Evolutionary conservation across 1,140 invertebrate species (phyloP).

Genomic region (Pachypsylla venusta): DNA sequence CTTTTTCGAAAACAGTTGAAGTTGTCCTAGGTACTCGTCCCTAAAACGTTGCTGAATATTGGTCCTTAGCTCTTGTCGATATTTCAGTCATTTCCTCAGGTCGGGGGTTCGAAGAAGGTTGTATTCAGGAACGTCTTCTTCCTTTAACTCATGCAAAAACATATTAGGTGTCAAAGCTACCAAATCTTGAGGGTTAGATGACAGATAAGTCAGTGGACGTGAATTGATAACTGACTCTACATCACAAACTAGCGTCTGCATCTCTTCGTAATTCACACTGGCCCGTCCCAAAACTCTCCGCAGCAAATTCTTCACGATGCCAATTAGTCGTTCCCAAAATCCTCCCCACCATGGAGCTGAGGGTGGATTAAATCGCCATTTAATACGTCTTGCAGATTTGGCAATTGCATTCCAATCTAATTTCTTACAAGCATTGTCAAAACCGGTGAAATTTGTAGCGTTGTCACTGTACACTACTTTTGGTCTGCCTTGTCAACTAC

Average conservation of each 20-base stretch:
- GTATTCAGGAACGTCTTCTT: constrained; percentile 20
- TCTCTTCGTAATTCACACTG: constrained; percentile 24
- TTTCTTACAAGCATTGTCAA: constrained; percentile 17
- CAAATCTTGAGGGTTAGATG: constrained; percentile 20
- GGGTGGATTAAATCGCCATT: constrained; percentile 30
- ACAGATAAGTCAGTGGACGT: constrained; percentile 28
- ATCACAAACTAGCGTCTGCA: constrained; percentile 27
- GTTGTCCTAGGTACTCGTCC: constrained; percentile 16
- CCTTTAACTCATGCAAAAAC: constrained; percentile 25
- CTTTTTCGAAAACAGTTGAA: not conserved
- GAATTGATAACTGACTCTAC: constrained; percentile 27
- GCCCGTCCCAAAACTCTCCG: constrained; percentile 24
- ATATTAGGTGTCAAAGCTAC: constrained; percentile 19
- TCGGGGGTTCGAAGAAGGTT: not conserved
- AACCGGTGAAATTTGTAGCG: constrained; percentile 20
- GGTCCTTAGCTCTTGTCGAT: constrained; percentile 8
- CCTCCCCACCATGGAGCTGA: too few relatives aligned
- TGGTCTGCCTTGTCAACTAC: constrained; percentile 27
- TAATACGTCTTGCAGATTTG: constrained; percentile 18
- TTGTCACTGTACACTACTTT: constrained; percentile 25
- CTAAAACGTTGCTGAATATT: constrained; percentile 12
- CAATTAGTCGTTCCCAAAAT: constrained; percentile 31
- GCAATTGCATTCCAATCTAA: constrained; percentile 20
- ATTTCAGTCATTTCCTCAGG: constrained; percentile 6
- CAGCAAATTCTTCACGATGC: constrained; percentile 27